These are phyloP conservation scores for Adelognathus sp. DNA, from an alignment of 2,888 invertebrate species.

Conservation along the genomic window DNA sequence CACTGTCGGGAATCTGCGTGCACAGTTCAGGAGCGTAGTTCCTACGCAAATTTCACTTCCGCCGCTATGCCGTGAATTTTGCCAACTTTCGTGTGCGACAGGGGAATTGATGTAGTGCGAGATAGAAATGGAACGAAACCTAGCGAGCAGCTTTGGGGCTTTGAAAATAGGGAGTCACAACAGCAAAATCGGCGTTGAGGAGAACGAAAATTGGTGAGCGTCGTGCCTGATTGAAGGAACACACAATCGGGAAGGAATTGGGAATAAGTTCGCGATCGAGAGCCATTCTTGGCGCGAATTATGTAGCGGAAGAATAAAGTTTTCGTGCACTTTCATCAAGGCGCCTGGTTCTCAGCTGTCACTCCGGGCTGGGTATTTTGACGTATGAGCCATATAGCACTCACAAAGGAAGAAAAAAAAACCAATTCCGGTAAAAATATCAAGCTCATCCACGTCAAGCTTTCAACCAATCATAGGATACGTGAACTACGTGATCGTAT, in stretches of 20 bases:
- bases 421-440: no score
- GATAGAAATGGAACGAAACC: background rate
- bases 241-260: background rate
- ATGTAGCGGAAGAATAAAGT: no score
- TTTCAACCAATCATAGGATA: no score
- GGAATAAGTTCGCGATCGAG: no score
- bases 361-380: no score
- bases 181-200: constrained; percentile 48
- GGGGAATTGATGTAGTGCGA: background rate
- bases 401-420: no score
- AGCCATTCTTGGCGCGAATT: no score
- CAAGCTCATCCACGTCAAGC: no score
- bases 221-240: constrained; percentile 59
- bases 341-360: no score
- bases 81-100: background rate
- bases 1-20: constrained; percentile 27
- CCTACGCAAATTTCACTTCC: constrained; percentile 14
- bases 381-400: no score
- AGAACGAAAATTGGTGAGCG: constrained; percentile 55
- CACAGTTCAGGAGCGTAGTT: constrained; percentile 1
- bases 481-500: no score
- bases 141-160: background rate
- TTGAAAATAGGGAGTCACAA: constrained; percentile 31
- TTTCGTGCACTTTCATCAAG: no score
- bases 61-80: background rate